Evolutionary conservation across 2,113 vertebrate species (phyloP).

Genomic region (Colaptes auratus): DNA sequence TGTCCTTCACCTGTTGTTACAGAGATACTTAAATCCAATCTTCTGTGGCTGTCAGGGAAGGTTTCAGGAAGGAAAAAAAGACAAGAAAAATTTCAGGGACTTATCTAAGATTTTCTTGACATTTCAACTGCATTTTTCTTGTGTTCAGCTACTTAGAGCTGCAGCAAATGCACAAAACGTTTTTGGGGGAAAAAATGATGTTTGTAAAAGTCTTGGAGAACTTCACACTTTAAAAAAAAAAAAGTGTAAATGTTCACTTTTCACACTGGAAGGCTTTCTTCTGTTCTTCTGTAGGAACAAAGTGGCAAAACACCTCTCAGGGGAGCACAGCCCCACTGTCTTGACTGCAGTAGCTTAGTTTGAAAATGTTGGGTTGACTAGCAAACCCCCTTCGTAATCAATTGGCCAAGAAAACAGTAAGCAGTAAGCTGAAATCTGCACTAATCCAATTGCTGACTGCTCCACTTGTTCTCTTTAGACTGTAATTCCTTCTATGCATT

Average conservation of each 20-base stretch:
- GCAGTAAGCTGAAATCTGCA: not conserved
- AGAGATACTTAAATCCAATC: not conserved
- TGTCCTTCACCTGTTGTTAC: not conserved
- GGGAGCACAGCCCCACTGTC: not conserved
- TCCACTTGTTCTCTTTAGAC: not conserved
- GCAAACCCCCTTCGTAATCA: not conserved
- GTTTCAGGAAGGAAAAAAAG: not conserved
- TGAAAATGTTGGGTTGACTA: not conserved
- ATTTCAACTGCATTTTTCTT: not conserved
- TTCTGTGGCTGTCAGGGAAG: not conserved
- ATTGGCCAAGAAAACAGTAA: not conserved
- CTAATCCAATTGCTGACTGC: not conserved
- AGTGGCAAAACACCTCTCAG: not conserved
- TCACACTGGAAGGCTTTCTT: not conserved
- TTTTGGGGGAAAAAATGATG: not conserved
- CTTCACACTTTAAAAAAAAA: not conserved
- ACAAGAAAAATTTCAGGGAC: not conserved
- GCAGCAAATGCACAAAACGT: not conserved
- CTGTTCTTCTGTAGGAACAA: not conserved
- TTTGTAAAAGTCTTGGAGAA: not conserved
- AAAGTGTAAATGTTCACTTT: not conserved
- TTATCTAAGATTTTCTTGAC: not conserved
- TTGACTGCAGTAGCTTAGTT: not conserved
- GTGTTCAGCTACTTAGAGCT: not conserved
- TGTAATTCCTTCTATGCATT: not conserved